Evolutionary conservation across 2,797 vertebrate species (phyloP).

Genomic region (Sebastes paucispinis): DNA sequence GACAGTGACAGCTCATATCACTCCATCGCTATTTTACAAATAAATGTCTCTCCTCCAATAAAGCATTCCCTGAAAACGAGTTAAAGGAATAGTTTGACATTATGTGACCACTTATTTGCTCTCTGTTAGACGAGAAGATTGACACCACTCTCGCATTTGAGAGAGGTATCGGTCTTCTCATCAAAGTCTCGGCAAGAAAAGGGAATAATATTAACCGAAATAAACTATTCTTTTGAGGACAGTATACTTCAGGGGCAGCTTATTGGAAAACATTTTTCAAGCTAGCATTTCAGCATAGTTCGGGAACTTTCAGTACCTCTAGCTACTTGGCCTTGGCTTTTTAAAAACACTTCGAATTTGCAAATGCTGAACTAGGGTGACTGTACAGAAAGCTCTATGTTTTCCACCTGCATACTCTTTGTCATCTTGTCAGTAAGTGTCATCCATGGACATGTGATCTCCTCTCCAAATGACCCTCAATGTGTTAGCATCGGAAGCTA

Average conservation of each 20-base stretch:
- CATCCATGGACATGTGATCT: conserved; percentile 66
- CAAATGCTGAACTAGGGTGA: conserved; percentile 37
- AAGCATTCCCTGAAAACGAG: conserved; percentile 1
- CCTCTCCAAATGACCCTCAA: conserved; percentile 57
- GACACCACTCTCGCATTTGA: not conserved
- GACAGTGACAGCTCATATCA: conserved; percentile 62
- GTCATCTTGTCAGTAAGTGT: conserved; percentile 64
- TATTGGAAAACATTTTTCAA: conserved; percentile 26
- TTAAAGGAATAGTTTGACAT: not conserved
- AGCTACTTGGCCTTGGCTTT: conserved; percentile 41
- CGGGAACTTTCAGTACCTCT: conserved; percentile 24
- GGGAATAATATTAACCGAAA: not conserved
- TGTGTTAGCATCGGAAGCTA: conserved; percentile 63
- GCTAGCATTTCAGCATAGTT: conserved; percentile 49
- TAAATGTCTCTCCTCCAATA: conserved; percentile 36
- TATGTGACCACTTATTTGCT: not conserved
- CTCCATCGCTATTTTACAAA: conserved; percentile 45
- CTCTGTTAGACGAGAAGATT: not conserved
- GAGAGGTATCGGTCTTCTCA: not conserved
- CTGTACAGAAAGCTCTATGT: conserved; percentile 48
- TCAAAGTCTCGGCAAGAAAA: not conserved
- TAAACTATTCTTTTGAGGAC: not conserved
- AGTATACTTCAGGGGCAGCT: conserved; percentile 6
- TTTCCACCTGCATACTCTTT: conserved; percentile 47
- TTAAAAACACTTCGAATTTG: conserved; percentile 11